Base-by-base conservation (phyloP, 2,888 invertebrate genomes). In the Poecilobothrus nobilitatus region DNA sequence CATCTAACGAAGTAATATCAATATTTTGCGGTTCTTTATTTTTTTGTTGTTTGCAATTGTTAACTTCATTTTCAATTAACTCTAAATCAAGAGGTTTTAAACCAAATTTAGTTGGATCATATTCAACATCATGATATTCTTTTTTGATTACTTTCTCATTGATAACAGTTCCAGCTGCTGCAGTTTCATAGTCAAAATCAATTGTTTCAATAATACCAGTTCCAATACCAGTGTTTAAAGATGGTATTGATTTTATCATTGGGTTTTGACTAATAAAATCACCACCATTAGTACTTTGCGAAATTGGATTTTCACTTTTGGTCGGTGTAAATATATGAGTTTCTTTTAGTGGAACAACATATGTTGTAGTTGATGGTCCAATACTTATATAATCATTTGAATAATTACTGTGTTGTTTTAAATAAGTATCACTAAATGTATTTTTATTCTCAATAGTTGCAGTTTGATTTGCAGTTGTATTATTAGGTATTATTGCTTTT, bases 261-360 rank as follows among this genome's bases (percentile, higher is more conserved):
- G 71, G 70, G 66, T 66, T 71, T 67, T 21, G 63, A 63, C 21
- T 18, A 10, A 70, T 34, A 69, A 62, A 65, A 22, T 20, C 5
- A 12, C 20, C 64, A 34, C 22, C 44, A 63, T 65, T 68, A 53
- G 15, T 64, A 33, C 65, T 68, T 67, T 69, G 76, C 68, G 76
- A 74, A 33, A 73, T 68, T 1, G 74, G 74, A 66, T 73, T 75
- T 37, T 78, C 79, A 15, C 75, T 76, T 71, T 82, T 81, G 20
- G 79, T 78, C 68, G 81, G 81, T 65, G 82, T 82, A 70, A 78
- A 82, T 41, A 82, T 82, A 70, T 82, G 82, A 22, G 82, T 82
- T 76, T 82, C 82, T 73, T 82, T 82, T 34, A 82, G 75, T 5
- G 82, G 80, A 70, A 80, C 75, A 0, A 78, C 73, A 69, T 75